Evolutionary conservation across 1,140 invertebrate genomes (phyloP).

Genomic region (Drosophila kikkawai): DNA sequence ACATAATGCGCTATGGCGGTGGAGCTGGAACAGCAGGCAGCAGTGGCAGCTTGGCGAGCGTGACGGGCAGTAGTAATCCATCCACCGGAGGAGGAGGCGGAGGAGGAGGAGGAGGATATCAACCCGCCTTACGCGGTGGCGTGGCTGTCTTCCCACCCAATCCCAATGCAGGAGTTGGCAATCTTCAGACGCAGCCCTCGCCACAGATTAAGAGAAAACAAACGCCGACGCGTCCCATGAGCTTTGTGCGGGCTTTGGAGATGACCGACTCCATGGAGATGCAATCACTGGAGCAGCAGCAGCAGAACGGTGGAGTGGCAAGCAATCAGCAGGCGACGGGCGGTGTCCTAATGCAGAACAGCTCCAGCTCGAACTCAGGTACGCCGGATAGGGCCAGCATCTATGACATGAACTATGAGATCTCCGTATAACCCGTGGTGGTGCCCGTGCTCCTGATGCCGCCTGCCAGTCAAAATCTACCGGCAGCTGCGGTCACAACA

Average conservation of each 20-base stretch:
- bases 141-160: conserved; percentile 89
- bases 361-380: conserved; percentile 85
- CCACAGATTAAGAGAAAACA: conserved; percentile 89
- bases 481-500: conserved; percentile 22
- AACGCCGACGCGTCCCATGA: conserved; percentile 91
- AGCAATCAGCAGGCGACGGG: conserved; percentile 43
- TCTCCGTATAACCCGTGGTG: conserved; percentile 90
- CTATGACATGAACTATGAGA: conserved; percentile 98
- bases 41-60: conserved; percentile 69
- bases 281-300: conserved; percentile 84
- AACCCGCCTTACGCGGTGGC: conserved; percentile 88
- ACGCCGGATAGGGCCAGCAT: conserved; percentile 94
- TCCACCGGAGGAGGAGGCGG: conserved; percentile 12
- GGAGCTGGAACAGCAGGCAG: conserved; percentile 46
- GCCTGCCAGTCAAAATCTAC: conserved; percentile 48
- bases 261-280: conserved; percentile 94
- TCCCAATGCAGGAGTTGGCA: conserved; percentile 58
- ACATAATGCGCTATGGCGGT: conserved; percentile 73
- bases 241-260: conserved; percentile 95
- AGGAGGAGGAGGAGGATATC: conserved; percentile 85
- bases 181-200: conserved; percentile 85
- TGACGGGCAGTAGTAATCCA: conserved; percentile 44
- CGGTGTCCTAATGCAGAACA: conserved; percentile 35
- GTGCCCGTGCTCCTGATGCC: conserved; percentile 80
- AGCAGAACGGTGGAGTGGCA: conserved; percentile 74